Evolutionary conservation across 2,888 invertebrate genomes (phyloP).

Genomic region (Beris morrisii): DNA sequence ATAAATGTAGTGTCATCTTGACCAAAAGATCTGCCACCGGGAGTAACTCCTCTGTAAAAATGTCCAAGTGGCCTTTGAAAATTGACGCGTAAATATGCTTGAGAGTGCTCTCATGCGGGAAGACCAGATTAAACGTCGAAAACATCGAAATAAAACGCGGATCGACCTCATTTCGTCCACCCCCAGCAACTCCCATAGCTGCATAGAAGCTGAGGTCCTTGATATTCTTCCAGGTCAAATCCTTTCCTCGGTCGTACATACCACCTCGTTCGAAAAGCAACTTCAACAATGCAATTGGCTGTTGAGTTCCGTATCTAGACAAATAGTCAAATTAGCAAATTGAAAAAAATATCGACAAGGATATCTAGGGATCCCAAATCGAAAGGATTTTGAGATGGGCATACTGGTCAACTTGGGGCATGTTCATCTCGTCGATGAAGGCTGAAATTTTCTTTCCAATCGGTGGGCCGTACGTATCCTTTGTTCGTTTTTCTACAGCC

Average conservation of each 20-base stretch:
- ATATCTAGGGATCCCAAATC: not conserved
- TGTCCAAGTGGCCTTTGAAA: conserved; percentile 72
- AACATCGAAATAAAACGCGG: conserved; percentile 91
- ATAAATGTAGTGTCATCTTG: conserved; percentile 77
- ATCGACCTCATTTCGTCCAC: conserved; percentile 88
- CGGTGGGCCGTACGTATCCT: conserved; percentile 87
- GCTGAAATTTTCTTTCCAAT: conserved; percentile 85
- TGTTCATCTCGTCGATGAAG: conserved; percentile 94
- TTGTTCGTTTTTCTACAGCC: conserved; percentile 85
- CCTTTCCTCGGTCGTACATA: conserved; percentile 85
- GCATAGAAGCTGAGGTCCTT: conserved; percentile 77
- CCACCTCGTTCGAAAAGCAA: conserved; percentile 86
- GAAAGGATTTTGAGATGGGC: conserved; percentile 34
- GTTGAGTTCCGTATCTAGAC: conserved; percentile 81
- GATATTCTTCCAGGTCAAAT: conserved; percentile 85
- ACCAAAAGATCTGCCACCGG: conserved; percentile 69
- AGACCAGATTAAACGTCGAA: conserved; percentile 81
- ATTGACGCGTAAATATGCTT: conserved; percentile 82
- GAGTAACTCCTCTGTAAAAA: conserved; percentile 69
- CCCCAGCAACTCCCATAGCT: conserved; percentile 86
- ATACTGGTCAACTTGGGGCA: conserved; percentile 73
- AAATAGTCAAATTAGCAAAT: not conserved
- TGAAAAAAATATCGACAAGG: conserved; percentile 2
- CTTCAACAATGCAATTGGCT: conserved; percentile 90
- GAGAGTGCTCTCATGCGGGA: conserved; percentile 77